A percentile compares a stretch with the other conserved stretches of the same genome.
Evolutionary conservation across 2,113 vertebrate genomes (phyloP).

Genomic region (Dendrocopos noguchii): DNA sequence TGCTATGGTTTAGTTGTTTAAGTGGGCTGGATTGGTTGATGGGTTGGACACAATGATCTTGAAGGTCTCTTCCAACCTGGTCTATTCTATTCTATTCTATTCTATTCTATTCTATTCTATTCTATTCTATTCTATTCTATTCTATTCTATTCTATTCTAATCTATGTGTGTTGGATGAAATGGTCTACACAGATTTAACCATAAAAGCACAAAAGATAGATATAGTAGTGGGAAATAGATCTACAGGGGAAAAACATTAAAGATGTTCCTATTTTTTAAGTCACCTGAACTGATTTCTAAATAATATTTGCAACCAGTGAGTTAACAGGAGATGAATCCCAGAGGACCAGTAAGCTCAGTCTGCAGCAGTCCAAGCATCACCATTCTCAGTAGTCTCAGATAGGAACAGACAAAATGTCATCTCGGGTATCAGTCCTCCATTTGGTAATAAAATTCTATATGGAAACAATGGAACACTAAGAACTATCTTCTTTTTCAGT

Average conservation of each 20-base stretch:
- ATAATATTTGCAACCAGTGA: background rate
- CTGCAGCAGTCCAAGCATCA: background rate
- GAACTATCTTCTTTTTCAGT: background rate
- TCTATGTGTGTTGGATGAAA: background rate
- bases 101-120: too few relatives aligned
- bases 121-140: too few relatives aligned
- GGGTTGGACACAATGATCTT: too few relatives aligned
- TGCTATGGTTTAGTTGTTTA: too few relatives aligned
- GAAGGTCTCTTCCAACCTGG: too few relatives aligned
- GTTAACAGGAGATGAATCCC: background rate
- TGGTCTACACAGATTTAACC: background rate
- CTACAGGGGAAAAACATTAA: background rate
- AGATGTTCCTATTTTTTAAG: background rate
- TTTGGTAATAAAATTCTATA: background rate
- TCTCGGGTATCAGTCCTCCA: background rate
- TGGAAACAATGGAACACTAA: background rate
- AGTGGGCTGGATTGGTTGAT: too few relatives aligned
- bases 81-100: too few relatives aligned
- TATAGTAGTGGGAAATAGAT: background rate
- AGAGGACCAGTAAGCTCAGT: background rate
- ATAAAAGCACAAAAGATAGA: background rate
- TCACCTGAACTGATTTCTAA: background rate
- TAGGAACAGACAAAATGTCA: background rate
- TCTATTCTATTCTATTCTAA: too few relatives aligned
- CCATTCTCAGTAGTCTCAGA: background rate